Conservation (phyloP, 2,113 vertebrate genomes). For the Lophochroa leadbeateri region DNA sequence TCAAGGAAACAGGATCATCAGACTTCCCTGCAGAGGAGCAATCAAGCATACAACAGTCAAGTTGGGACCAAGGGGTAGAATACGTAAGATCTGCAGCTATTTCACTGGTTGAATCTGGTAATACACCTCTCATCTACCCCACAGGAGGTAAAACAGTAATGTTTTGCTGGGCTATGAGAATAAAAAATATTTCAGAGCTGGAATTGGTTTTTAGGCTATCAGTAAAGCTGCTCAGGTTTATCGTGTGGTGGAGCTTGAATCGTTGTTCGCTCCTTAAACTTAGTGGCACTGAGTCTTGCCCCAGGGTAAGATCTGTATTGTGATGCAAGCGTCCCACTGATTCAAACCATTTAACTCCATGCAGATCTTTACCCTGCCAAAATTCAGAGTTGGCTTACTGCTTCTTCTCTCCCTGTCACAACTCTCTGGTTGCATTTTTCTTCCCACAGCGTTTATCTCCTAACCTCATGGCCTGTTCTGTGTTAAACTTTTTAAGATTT, state of each 20-base stretch:
- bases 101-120: not conserved
- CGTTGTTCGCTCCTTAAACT: not conserved
- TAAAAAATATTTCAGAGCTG: not conserved
- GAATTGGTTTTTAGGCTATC: not conserved
- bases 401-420: not conserved
- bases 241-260: not conserved
- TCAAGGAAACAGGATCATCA: slow-evolving; percentile 17
- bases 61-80: not conserved
- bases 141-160: slow-evolving; percentile 10
- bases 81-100: not conserved
- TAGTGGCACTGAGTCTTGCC: not conserved
- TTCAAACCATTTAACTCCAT: not conserved
- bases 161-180: not conserved
- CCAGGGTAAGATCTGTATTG: not conserved
- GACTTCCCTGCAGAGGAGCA: slow-evolving; percentile 48
- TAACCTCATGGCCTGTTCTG: not conserved
- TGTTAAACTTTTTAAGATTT: not conserved
- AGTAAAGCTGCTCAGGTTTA: not conserved
- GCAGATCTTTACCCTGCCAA: not conserved
- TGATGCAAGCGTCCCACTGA: not conserved
- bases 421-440: not conserved
- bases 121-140: not conserved
- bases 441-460: not conserved
- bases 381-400: not conserved
- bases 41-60: not conserved